Evolutionary conservation across 2,888 invertebrate species (phyloP).

Genomic region (Alloscopus bannaensis): DNA sequence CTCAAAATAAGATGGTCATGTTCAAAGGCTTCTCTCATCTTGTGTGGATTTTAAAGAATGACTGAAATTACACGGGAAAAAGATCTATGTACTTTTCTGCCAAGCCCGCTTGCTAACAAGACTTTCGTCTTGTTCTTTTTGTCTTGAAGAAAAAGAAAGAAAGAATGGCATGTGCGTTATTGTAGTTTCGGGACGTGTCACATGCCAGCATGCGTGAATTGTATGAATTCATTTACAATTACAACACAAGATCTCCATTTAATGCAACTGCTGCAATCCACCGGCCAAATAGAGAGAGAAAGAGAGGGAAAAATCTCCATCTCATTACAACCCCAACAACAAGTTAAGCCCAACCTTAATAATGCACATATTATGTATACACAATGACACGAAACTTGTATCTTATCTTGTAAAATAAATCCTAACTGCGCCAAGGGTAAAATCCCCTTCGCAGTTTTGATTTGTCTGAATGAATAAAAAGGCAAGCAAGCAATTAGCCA

Average conservation of each 20-base stretch:
- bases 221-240: neutral
- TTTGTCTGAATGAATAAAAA: conserved; percentile 52
- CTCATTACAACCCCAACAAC: conserved; percentile 45
- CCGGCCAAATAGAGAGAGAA: neutral
- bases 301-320: conserved; percentile 23
- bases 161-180: conserved; percentile 19
- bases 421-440: too few species aligned
- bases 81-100: neutral
- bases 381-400: too few species aligned
- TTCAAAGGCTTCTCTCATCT: neutral
- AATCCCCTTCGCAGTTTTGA: conserved; percentile 31
- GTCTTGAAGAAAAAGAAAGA: neutral
- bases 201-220: conserved; percentile 25
- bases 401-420: too few species aligned
- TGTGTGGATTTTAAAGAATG: conserved; percentile 11
- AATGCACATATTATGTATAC: too few species aligned
- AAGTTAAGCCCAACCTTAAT: conserved; percentile 53
- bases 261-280: conserved; percentile 17
- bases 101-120: neutral
- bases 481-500: conserved; percentile 63
- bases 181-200: conserved; percentile 12
- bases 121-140: conserved; percentile 6
- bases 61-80: neutral
- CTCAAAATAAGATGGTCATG: conserved; percentile 1
- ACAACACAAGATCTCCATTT: neutral